phyloP scores from a whole-genome alignment of 2,888 invertebrate species.

The Catotricha subobsoleta region DNA sequence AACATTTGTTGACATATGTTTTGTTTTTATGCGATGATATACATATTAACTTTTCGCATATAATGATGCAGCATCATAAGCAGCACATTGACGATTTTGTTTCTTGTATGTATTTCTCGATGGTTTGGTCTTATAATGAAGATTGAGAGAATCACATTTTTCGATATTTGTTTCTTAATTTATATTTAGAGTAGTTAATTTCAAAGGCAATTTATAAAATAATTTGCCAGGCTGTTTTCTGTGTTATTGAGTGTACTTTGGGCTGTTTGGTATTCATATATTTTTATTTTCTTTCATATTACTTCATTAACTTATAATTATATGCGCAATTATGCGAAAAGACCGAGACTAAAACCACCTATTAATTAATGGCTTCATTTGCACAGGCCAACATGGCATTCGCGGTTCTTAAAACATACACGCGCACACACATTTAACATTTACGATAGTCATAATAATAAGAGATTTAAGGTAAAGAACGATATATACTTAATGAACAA shows the following conservation, averaged over 20 bases:
- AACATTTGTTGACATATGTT: too few species aligned
- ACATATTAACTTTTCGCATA: too few species aligned
- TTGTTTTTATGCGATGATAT: too few species aligned
- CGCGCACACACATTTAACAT: neutral
- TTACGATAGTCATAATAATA: too few species aligned
- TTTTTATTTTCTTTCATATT: neutral
- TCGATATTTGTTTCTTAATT: neutral
- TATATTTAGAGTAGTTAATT: conserved; percentile 4
- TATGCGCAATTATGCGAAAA: conserved; percentile 1
- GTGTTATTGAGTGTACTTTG: neutral
- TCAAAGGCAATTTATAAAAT: conserved; percentile 3
- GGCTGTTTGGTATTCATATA: neutral
- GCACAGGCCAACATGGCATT: conserved; percentile 1
- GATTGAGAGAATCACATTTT: neutral
- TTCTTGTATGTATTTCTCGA: too few species aligned
- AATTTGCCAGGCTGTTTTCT: neutral
- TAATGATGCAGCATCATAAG: too few species aligned
- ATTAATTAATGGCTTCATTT: conserved; percentile 8
- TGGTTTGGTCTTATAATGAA: too few species aligned
- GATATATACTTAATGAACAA: too few species aligned
- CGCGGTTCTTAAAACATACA: neutral
- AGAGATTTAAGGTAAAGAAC: too few species aligned
- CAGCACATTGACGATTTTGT: too few species aligned
- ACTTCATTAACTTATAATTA: neutral
- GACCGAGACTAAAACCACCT: conserved; percentile 4